Conservation (phyloP, 2,797 vertebrate species). For the Myiotriccus ornatus region DNA sequence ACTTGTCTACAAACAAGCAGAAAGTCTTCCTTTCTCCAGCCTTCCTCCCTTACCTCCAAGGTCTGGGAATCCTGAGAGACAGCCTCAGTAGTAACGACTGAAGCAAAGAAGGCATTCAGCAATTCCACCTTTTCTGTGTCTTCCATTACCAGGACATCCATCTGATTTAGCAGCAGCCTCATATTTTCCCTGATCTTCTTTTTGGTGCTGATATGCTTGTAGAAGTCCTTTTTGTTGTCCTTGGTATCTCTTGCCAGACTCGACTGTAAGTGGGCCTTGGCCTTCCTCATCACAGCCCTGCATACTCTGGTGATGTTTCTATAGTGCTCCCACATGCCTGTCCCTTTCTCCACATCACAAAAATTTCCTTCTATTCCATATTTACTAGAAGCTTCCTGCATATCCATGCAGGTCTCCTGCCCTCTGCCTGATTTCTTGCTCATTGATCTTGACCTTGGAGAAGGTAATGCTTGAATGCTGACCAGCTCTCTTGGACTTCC, state of each 20-base stretch:
- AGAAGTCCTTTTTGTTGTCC: background rate
- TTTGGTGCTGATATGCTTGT: background rate
- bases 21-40: background rate
- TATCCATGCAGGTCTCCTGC: background rate
- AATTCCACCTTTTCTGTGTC: background rate
- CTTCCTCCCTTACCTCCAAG: background rate
- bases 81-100: background rate
- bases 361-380: background rate
- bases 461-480: background rate
- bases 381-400: background rate
- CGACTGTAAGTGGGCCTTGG: background rate
- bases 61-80: background rate
- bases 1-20: background rate
- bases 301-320: background rate
- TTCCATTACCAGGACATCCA: accelerated
- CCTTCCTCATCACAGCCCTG: background rate
- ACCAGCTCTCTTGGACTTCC: background rate
- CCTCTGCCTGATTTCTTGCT: background rate
- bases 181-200: background rate
- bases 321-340: background rate
- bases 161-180: background rate
- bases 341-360: background rate
- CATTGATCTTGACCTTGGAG: background rate
- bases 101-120: background rate
- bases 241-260: background rate